Conservation (phyloP, 2,113 vertebrate genomes). For the Strix uralensis region DNA sequence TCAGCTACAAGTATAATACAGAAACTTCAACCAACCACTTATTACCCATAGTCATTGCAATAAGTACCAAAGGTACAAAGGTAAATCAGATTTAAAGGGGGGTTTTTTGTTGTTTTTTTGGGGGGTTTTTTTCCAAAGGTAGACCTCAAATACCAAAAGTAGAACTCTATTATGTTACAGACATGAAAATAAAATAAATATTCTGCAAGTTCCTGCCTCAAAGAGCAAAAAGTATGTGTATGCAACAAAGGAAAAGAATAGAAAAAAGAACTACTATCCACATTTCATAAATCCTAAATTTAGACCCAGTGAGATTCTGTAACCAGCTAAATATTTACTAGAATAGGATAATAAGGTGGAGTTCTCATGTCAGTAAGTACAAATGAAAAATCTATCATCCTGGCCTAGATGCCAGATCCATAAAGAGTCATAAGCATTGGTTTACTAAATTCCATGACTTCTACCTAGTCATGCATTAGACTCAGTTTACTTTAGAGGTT, state of each 20-base stretch:
- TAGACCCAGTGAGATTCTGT: background rate
- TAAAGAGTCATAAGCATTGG: background rate
- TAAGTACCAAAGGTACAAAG: background rate
- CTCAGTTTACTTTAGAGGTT: background rate
- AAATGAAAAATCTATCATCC: background rate
- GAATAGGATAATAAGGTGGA: background rate
- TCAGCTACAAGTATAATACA: background rate
- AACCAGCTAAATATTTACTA: background rate
- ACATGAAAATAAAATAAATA: background rate
- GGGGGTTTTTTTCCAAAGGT: background rate
- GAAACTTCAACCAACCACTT: background rate
- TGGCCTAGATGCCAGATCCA: background rate
- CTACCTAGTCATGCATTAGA: background rate
- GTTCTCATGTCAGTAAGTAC: background rate
- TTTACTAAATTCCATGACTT: background rate
- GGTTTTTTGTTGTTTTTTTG: too few species aligned
- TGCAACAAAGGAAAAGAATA: background rate
- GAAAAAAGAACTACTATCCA: background rate
- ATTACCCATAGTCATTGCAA: background rate
- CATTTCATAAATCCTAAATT: background rate
- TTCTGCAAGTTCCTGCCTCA: background rate
- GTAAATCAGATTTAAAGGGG: background rate
- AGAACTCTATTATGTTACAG: background rate
- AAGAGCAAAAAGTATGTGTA: background rate
- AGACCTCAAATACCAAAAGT: background rate